A percentile compares a stretch with the other conserved stretches of the same genome.
Evolutionary conservation across 2,797 vertebrate species (phyloP).

Genomic region (Fundulus diaphanus): DNA sequence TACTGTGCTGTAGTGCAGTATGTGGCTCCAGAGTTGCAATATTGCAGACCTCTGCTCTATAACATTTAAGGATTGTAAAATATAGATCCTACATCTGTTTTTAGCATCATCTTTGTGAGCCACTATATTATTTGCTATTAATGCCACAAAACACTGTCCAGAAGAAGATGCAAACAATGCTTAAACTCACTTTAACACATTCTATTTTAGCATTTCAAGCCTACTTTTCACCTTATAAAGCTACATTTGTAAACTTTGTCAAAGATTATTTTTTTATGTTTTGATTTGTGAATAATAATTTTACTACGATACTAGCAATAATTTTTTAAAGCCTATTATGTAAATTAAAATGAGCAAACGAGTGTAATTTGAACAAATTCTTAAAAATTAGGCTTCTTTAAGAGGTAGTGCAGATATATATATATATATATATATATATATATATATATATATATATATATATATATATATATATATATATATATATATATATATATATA

Average conservation of each 20-base stretch:
- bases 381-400: too few species aligned
- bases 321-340: not conserved
- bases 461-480: too few species aligned
- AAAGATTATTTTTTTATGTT: not conserved
- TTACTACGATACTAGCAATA: not conserved
- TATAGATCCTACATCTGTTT: not conserved
- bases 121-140: not conserved
- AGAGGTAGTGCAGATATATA: too few species aligned
- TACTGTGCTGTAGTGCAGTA: not conserved
- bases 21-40: not conserved
- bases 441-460: too few species aligned
- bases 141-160: not conserved
- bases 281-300: not conserved
- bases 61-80: not conserved
- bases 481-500: too few species aligned
- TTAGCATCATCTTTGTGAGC: not conserved
- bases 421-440: too few species aligned
- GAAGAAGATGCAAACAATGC: not conserved
- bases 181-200: not conserved
- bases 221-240: not conserved
- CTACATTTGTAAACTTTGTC: not conserved
- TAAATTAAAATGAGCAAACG: too few species aligned
- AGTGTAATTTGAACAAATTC: too few species aligned
- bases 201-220: not conserved
- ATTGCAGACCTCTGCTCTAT: not conserved